phyloP scores from a whole-genome alignment of 1,140 invertebrate genomes.

The Parasteatoda tepidariorum region DNA sequence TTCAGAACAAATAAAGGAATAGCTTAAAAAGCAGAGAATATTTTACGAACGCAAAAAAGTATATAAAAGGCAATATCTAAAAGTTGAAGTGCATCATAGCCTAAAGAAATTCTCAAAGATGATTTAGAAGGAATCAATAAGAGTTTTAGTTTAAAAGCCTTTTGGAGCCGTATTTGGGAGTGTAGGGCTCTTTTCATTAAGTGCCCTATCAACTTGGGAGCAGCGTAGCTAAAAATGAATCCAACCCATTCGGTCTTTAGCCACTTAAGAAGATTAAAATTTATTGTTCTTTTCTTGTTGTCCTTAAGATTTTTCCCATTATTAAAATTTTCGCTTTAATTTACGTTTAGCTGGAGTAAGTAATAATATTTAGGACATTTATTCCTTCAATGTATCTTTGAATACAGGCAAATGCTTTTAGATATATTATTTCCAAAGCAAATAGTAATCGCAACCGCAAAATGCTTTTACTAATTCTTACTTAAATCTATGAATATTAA shows the following conservation, averaged over 20 bases:
- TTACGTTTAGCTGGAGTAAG: background rate
- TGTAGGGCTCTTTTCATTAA: constrained; percentile 28
- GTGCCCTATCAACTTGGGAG: constrained; percentile 7
- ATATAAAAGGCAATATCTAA: background rate
- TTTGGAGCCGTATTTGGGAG: constrained; percentile 12
- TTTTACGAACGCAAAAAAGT: background rate
- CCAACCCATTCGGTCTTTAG: background rate
- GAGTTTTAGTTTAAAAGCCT: constrained; percentile 17
- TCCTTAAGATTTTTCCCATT: background rate
- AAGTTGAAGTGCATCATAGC: background rate
- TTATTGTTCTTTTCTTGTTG: constrained; percentile 9
- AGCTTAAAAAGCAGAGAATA: too few relatives aligned
- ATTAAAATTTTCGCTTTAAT: constrained; percentile 28
- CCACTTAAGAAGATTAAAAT: constrained; percentile 31
- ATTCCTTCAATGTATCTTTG: background rate
- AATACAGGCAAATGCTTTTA: constrained; percentile 21
- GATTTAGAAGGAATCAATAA: constrained; percentile 5
- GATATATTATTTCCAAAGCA: constrained; percentile 30
- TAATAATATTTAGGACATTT: background rate
- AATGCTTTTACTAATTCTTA: too few relatives aligned
- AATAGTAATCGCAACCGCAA: too few relatives aligned
- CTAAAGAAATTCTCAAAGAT: background rate
- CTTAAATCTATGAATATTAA: too few relatives aligned
- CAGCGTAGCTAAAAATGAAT: constrained; percentile 23
- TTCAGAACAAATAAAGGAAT: too few relatives aligned